Percentiles rank a stretch among this genome's conserved stretches.
phyloP scores from a whole-genome alignment of 2,797 vertebrate genomes.

The Threskiornis aethiopicus region DNA sequence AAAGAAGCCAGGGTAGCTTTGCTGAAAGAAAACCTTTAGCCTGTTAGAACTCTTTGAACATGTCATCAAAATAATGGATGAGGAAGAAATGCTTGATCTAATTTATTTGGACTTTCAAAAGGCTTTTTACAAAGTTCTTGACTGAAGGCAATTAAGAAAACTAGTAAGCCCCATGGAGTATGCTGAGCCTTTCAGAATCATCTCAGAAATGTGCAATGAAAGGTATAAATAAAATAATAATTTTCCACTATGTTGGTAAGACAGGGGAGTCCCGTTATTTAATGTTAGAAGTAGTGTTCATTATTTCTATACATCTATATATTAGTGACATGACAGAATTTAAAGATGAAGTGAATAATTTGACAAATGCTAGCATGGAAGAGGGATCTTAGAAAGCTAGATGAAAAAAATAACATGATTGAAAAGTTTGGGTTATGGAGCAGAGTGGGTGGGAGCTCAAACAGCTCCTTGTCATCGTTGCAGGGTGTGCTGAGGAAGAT shows the following conservation, averaged over 20 bases:
- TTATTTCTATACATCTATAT: neutral
- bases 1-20: neutral
- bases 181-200: neutral
- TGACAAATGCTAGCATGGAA: neutral
- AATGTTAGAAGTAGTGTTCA: neutral
- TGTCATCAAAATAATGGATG: conserved; percentile 8
- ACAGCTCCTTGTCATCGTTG: neutral
- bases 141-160: conserved; percentile 1
- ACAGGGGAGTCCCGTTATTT: neutral
- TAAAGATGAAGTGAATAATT: neutral
- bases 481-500: neutral
- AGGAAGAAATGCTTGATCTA: neutral
- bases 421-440: neutral
- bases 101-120: conserved; percentile 19
- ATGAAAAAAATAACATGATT: neutral
- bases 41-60: neutral
- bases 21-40: neutral
- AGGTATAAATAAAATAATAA: neutral
- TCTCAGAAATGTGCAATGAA: neutral
- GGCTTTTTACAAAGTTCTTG: conserved; percentile 2
- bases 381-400: neutral
- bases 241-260: neutral
- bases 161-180: neutral
- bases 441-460: accelerated
- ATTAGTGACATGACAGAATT: neutral